These are phyloP conservation scores for Pluvialis apricaria DNA, from an alignment of 2,113 vertebrate genomes.

Conservation along the genomic window DNA sequence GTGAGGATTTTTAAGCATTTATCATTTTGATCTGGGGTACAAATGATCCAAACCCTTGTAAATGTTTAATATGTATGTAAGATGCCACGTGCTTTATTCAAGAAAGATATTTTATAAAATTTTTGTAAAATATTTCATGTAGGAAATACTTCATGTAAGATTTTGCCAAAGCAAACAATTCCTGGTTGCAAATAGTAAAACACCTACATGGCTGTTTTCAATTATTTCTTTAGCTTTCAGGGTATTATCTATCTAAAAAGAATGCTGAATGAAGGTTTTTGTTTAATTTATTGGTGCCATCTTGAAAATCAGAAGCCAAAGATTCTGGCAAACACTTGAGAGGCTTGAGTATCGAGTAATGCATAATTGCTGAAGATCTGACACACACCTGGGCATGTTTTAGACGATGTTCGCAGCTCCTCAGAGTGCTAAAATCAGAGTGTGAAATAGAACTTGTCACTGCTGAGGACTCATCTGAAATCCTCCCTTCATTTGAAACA, in stretches of 20 bases:
- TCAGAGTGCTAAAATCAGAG: neutral
- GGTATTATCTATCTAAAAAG: neutral
- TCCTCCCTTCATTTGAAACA: neutral
- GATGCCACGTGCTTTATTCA: neutral
- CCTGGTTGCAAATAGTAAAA: neutral
- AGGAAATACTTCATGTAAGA: neutral
- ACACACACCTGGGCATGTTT: neutral
- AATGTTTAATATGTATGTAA: neutral
- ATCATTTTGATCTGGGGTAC: neutral
- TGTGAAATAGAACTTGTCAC: neutral
- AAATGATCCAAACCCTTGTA: neutral
- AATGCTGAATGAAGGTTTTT: neutral
- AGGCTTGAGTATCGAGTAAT: accelerated
- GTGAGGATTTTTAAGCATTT: neutral
- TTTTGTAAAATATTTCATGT: neutral
- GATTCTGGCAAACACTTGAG: neutral
- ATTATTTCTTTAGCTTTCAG: neutral
- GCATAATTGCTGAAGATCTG: neutral
- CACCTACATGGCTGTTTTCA: neutral
- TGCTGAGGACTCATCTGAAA: neutral
- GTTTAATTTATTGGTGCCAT: neutral
- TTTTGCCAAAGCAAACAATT: neutral
- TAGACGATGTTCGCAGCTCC: neutral
- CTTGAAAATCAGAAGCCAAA: neutral
- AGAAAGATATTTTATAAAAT: neutral